Evolutionary conservation across 2,888 invertebrate species (phyloP), one percentile per base, ranked within the genome.

Genomic region (Nysson spinosus): DNA sequence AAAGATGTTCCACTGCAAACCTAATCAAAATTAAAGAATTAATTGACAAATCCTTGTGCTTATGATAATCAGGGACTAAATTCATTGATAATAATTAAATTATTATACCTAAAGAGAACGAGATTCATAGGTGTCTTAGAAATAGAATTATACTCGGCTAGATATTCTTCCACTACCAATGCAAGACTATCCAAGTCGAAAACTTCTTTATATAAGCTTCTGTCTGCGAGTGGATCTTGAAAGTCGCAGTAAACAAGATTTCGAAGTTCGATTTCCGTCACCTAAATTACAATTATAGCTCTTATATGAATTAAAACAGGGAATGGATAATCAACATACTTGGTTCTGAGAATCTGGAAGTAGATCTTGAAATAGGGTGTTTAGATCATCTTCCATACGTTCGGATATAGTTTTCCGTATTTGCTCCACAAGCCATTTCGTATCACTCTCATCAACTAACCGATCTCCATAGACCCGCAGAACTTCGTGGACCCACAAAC

Each of bases 121-220:
- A 98, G 90, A 86, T 96, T 95, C 97, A 98, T 97, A 0, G 97
- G 97, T 82, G 97, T 97, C 87, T 96, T 97, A 4, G 96, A 95
- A 93, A 97, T 95, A 75, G 96, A 95, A 87, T 98, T 98, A 85
- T 93, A 97, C 84, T 98, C 98, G 0, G 92, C 92, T 9, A 98
- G 89, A 88, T 95, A 97, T 0, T 94, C 93, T 68, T 97, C 96
- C 0, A 96, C 96, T 0, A 95, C 93, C 0, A 90, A 87, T 35
- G 93, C 91, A 49, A 98, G 88, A 70, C 92, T 91, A 39, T 95
- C 95, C 83, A 96, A 89, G 85, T 97, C 94, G 1, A 90, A 88
- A 0, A 97, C 96, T 89, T 98, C 97, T 22, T 32, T 47, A 40
- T 87, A 87, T 80, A 94, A 90, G 32, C 95, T 91, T 1, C 92